A percentile compares a stretch with the other conserved stretches of the same genome.
These are phyloP conservation scores for Anastatus disparis DNA, from an alignment of 1,140 invertebrate species.

Conservation along the genomic window DNA sequence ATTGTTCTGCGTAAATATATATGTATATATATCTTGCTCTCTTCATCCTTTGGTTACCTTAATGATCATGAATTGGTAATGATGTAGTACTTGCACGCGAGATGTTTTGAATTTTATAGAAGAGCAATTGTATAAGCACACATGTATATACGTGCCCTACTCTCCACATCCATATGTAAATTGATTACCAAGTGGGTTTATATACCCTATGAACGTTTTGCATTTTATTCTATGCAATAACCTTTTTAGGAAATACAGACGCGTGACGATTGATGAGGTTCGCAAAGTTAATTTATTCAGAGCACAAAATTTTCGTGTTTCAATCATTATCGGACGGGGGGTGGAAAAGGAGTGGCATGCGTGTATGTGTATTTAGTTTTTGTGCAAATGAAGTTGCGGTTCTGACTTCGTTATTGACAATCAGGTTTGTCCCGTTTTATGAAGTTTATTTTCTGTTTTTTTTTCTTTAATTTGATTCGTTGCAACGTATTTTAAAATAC, in stretches of 20 bases:
- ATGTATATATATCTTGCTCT: background rate
- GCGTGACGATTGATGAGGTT: background rate
- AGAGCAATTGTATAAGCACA: background rate
- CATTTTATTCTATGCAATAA: too few relatives aligned
- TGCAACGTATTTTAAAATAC: too few relatives aligned
- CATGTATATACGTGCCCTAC: background rate
- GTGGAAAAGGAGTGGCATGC: too few relatives aligned
- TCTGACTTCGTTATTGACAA: background rate
- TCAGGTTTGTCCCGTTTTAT: background rate
- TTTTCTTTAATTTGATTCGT: too few relatives aligned
- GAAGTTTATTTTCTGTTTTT: background rate
- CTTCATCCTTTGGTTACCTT: background rate
- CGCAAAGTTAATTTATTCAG: conserved; percentile 14
- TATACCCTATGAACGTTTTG: too few relatives aligned
- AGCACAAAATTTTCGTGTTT: conserved; percentile 1
- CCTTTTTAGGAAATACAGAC: too few relatives aligned
- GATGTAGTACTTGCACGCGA: background rate
- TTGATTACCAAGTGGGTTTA: conserved; percentile 10
- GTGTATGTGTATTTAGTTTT: too few relatives aligned
- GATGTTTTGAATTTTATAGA: conserved; percentile 30
- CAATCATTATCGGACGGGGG: too few relatives aligned
- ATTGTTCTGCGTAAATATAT: background rate
- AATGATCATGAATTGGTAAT: conserved; percentile 41
- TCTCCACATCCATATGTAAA: conserved; percentile 8
- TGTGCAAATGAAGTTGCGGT: background rate